phyloP scores from a whole-genome alignment of 2,888 invertebrate species.

The Galeruca laticollis region DNA sequence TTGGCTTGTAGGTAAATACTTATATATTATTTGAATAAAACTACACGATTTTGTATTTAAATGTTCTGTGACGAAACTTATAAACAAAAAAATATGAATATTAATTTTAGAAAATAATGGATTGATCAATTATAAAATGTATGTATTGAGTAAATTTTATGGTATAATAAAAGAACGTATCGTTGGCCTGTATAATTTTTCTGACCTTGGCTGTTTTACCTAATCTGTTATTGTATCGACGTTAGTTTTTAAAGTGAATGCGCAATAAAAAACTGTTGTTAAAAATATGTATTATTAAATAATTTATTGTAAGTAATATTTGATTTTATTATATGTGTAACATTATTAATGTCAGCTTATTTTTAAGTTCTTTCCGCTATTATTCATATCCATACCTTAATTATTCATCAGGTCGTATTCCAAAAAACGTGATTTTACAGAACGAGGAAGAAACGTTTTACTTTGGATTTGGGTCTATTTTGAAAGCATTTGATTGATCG shows the following conservation, averaged over 20 bases:
- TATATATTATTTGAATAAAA: no score
- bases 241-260: background rate
- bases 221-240: background rate
- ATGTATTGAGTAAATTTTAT: conserved; percentile 18
- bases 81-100: background rate
- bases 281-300: conserved; percentile 19
- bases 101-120: background rate
- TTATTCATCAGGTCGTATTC: no score
- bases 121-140: background rate
- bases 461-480: no score
- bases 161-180: conserved; percentile 17
- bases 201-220: conserved; percentile 23
- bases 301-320: background rate
- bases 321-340: no score
- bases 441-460: no score
- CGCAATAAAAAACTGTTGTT: conserved; percentile 5
- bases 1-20: no score
- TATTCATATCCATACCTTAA: no score
- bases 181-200: conserved; percentile 30
- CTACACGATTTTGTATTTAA: background rate
- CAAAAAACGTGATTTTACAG: no score
- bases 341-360: no score
- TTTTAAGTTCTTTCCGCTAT: no score
- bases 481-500: no score
- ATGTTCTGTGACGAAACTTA: background rate